Evolutionary conservation across 2,888 invertebrate genomes (phyloP), one percentile per base, ranked within the genome.

Genomic region (Conops quadrifasciatus): DNA sequence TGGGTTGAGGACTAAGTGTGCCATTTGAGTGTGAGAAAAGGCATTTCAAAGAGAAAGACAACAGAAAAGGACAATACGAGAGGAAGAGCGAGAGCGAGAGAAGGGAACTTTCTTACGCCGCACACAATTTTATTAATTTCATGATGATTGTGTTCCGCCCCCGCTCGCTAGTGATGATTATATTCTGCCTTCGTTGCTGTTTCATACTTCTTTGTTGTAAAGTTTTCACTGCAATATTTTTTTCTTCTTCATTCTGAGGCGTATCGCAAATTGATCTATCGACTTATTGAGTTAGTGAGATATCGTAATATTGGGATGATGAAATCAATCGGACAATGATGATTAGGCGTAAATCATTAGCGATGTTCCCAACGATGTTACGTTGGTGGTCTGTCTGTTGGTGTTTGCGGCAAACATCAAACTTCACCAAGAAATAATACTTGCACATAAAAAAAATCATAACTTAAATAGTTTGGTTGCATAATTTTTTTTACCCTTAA

Each of bases 1-100:
- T 36, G 36, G 36, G 75, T 72, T 74, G 74, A 19, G 75, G 78
- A 80, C 82, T 80, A 82, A 83, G 82, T 81, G 81, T 82, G 81
- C 78, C 78, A 36, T 36, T 36, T 9, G 36, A 36, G n/a, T 36
- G 36, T 36, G 9, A 36, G 36, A 36, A 36, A 36, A 7, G 4
- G 36, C 36, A 4, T 36, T n/a, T n/a, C 4, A 4, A 36, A 36
- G 36, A 9, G 5, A 7, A 4, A 7, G 36, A 36, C 4, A 36
- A 36, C 36, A 36, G 36, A 36, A 36, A 9, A 36, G 5, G 9
- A 36, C 36, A 36, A 9, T 9, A 36, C 4, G 4, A 36, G 9
- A 36, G 9, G 36, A 36, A 36, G 36, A 36, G 36, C 36, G 36
- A 36, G 36, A 9, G 36, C 9, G 36, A 36, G 9, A 36, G 36